Percentiles rank a stretch among this genome's conserved stretches.
Conservation (phyloP, 2,113 vertebrate species). For the Pithys albifrons region DNA sequence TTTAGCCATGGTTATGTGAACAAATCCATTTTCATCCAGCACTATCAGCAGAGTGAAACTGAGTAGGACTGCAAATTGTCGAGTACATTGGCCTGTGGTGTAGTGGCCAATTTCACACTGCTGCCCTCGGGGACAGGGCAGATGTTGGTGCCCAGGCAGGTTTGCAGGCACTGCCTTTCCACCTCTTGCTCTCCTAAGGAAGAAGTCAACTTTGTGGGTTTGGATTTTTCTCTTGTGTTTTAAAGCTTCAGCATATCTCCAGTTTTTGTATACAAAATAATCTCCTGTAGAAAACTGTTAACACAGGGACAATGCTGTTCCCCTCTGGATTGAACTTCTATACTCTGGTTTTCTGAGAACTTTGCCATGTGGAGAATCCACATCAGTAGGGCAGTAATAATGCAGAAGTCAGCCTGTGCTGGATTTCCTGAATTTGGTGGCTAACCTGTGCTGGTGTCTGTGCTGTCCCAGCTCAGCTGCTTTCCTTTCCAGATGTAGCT, state of each 20-base stretch:
- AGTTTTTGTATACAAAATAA: neutral
- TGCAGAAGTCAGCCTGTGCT: neutral
- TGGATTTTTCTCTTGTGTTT: neutral
- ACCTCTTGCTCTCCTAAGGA: neutral
- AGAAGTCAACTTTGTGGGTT: neutral
- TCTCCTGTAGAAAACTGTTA: neutral
- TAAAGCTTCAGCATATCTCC: neutral
- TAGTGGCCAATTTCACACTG: neutral
- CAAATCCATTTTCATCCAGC: neutral
- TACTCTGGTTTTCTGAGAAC: neutral
- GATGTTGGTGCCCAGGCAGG: neutral
- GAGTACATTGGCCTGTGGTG: accelerated
- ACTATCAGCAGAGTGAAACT: neutral
- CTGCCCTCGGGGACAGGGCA: neutral
- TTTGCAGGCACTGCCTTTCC: neutral
- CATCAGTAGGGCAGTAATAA: neutral
- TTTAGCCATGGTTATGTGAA: neutral
- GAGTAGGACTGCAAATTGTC: neutral
- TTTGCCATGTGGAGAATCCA: accelerated
- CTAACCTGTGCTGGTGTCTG: neutral
- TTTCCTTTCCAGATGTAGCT: neutral
- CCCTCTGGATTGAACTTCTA: neutral
- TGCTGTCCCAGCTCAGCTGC: neutral
- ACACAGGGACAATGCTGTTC: neutral
- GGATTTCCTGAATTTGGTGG: neutral